phyloP scores from a whole-genome alignment of 2,113 vertebrate species.

The Sterna hirundo region DNA sequence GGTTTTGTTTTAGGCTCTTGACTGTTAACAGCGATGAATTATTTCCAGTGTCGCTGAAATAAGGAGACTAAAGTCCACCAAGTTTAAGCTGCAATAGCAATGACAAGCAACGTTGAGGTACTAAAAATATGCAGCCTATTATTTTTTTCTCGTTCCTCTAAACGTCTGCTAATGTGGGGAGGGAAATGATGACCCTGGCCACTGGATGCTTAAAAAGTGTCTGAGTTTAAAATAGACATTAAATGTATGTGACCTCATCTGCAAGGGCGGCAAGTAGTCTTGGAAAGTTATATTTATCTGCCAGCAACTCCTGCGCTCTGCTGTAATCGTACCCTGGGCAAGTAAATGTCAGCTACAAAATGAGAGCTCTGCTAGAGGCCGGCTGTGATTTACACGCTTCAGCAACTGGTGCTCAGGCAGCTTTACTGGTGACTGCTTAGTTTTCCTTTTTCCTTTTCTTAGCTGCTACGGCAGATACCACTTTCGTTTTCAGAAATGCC shows the following conservation, averaged over 20 bases:
- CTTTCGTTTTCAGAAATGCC: neutral
- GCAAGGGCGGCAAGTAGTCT: constrained; percentile 63
- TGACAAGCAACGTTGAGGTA: neutral
- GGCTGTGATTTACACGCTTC: neutral
- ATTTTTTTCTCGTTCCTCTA: neutral
- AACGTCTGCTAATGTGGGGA: neutral
- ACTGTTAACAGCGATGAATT: neutral
- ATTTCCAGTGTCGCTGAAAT: neutral
- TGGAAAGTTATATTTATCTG: constrained; percentile 84
- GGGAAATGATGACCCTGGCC: neutral
- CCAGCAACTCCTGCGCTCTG: constrained; percentile 71
- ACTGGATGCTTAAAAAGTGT: neutral
- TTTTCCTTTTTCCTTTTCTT: neutral
- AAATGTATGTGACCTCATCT: constrained; percentile 74
- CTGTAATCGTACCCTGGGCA: constrained; percentile 80
- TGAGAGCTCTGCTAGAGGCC: constrained; percentile 61
- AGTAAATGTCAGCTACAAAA: constrained; percentile 84
- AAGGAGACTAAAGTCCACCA: neutral
- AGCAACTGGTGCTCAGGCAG: neutral
- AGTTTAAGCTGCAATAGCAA: neutral
- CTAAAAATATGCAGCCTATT: neutral
- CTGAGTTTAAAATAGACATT: constrained; percentile 43
- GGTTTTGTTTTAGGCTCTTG: neutral
- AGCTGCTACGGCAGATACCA: fast-evolving
- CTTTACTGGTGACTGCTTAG: neutral